phyloP scores from a whole-genome alignment of 2,113 vertebrate species.

The Apodemus speciosus region DNA sequence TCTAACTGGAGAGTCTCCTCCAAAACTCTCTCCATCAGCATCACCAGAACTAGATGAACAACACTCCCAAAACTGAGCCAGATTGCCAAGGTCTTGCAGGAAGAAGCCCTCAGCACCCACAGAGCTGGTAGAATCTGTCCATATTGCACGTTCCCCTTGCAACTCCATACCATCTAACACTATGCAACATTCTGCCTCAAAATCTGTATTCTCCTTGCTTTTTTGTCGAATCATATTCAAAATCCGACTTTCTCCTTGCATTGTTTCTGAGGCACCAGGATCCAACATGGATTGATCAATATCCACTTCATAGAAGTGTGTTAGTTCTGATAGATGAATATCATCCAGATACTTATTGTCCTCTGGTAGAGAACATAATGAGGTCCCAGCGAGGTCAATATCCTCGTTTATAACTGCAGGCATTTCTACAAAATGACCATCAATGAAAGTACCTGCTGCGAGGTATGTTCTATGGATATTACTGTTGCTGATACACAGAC shows the following conservation, averaged over 20 bases:
- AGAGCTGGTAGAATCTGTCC: slow-evolving; percentile 92
- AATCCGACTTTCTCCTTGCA: slow-evolving; percentile 98
- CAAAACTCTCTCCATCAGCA: slow-evolving; percentile 95
- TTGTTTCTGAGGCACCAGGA: slow-evolving; percentile 99
- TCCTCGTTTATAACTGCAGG: slow-evolving; percentile 92
- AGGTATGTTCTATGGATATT: slow-evolving; percentile 94
- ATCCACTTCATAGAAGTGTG: slow-evolving; percentile 99
- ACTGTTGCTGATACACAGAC: slow-evolving; percentile 92
- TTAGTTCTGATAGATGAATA: slow-evolving; percentile 98
- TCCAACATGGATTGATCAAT: slow-evolving; percentile 99
- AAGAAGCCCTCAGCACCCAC: slow-evolving; percentile 93
- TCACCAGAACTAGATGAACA: slow-evolving; percentile 96
- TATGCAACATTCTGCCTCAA: slow-evolving; percentile 98
- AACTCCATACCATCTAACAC: slow-evolving; percentile 97
- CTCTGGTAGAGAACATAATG: slow-evolving; percentile 94
- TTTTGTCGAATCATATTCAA: slow-evolving; percentile 99
- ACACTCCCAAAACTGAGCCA: slow-evolving; percentile 98
- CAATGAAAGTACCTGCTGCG: slow-evolving; percentile 97
- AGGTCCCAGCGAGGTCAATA: slow-evolving; percentile 93
- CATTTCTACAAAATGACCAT: slow-evolving; percentile 98
- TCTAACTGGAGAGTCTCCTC: slow-evolving; percentile 93
- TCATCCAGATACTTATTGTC: slow-evolving; percentile 96
- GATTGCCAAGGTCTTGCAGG: slow-evolving; percentile 93
- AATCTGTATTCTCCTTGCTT: slow-evolving; percentile 93
- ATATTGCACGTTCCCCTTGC: slow-evolving; percentile 99